Base-by-base conservation (phyloP, 2,888 invertebrate species). In the Ormia ochracea region DNA sequence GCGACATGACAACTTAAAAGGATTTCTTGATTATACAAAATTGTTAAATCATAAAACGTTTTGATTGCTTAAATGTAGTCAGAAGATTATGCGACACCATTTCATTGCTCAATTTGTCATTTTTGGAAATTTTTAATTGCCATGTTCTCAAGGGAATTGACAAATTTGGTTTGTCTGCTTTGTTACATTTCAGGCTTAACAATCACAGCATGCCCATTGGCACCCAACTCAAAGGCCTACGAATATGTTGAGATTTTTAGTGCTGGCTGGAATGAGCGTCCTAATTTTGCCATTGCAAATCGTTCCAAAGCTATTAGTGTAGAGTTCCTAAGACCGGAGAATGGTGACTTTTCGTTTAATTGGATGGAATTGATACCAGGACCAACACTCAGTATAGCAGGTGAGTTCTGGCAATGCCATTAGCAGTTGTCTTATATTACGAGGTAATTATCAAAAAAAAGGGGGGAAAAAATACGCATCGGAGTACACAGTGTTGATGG, bases 241-340 rank as follows among this genome's bases (percentile, higher is more conserved):
- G 92, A 93, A 81, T 90, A 93, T 82, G 95, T 95, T 19, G 95
- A 95, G 90, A 93, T 96, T 58, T 96, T 96, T 88, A 96, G 96
- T 54, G 94, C 95, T 84, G 96, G 96, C 36, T 96, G 96, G 96
- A 92, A 92, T 83, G 90, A 90, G n/a, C 86, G 88, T 73, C 87
- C 92, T 17, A 91, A 92, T n/a, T 90, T 91, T 23, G 91, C 92
- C 76, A 90, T 92, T 7, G 87, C 91, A 14, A 91, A 92, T 17
- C 91, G 92, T 3, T 91, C 92, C 10, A 91, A 94, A 78, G 93
- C 93, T 28, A 91, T 96, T 33, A 93, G 95, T 66, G 93, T 96
- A 0, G 96, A 96, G 86, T 95, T 96, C 84, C 91, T 96, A 81
- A 93, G 95, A 41, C 92, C 92, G 68, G 95, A 96, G 85, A 91